Conservation (phyloP, 1,140 invertebrate genomes). For the Zaprionus inermis region DNA sequence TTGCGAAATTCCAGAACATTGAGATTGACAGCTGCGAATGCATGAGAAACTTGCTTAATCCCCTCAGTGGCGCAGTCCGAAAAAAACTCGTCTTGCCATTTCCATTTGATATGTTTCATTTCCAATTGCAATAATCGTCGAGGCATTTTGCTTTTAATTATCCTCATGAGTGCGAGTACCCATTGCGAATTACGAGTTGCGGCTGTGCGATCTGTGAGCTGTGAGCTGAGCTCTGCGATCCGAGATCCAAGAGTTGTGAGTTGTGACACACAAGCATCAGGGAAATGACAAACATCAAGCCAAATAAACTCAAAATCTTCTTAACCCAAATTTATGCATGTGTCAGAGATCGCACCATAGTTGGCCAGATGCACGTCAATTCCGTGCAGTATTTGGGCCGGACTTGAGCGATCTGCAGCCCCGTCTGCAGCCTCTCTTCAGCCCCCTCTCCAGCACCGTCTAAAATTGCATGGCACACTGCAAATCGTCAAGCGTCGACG, state of each 20-base stretch:
- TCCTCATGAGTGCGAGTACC: conserved; percentile 24
- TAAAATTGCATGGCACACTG: conserved; percentile 58
- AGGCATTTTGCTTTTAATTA: conserved; percentile 63
- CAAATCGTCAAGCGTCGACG: conserved; percentile 43
- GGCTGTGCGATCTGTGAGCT: not conserved
- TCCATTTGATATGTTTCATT: conserved; percentile 14
- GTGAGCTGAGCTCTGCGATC: not conserved
- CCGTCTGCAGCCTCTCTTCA: conserved; percentile 37
- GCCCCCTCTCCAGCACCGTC: conserved; percentile 33
- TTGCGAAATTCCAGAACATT: not conserved
- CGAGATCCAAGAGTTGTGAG: not conserved
- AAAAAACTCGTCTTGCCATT: conserved; percentile 19
- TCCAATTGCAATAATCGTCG: conserved; percentile 44
- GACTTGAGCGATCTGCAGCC: not conserved
- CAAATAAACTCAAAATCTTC: conserved; percentile 76
- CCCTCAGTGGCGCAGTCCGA: too few relatives aligned
- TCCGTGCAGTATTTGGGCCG: conserved; percentile 2
- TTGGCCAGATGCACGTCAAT: conserved; percentile 61
- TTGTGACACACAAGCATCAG: conserved; percentile 54
- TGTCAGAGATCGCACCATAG: conserved; percentile 59
- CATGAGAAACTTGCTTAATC: conserved; percentile 9
- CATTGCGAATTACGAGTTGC: not conserved
- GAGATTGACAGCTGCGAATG: not conserved
- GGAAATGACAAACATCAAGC: conserved; percentile 75
- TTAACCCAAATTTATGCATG: conserved; percentile 77